A percentile compares a stretch with the other conserved stretches of the same genome.
These are phyloP conservation scores for Linnaemya vulpina DNA, from an alignment of 2,888 invertebrate species.

Conservation along the genomic window DNA sequence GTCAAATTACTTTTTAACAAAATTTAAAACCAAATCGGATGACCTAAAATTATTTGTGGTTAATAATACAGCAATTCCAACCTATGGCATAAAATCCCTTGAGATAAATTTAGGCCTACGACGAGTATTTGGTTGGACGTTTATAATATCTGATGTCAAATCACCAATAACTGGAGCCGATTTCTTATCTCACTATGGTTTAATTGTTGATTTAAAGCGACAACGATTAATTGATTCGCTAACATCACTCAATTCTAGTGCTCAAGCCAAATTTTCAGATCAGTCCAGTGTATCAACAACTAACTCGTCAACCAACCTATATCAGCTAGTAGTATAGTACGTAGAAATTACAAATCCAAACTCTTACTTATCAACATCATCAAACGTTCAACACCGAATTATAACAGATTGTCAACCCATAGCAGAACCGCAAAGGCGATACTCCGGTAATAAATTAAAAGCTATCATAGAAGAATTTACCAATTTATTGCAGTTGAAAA, in stretches of 20 bases:
- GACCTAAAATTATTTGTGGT: constrained; percentile 44
- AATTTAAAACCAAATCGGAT: constrained; percentile 8
- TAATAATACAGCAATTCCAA: constrained; percentile 47
- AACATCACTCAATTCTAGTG: not conserved
- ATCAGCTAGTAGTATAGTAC: constrained; percentile 17
- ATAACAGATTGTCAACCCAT: constrained; percentile 47
- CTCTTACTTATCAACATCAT: constrained; percentile 33
- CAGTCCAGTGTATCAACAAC: constrained; percentile 12
- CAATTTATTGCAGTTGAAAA: constrained; percentile 44
- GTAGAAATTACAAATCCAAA: constrained; percentile 44
- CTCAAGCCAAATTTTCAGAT: constrained; percentile 11
- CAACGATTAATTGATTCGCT: constrained; percentile 27
- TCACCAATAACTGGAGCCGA: constrained; percentile 51
- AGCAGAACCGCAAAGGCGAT: constrained; percentile 35
- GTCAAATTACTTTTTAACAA: constrained; percentile 30
- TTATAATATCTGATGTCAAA: constrained; percentile 57
- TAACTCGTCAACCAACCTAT: constrained; percentile 24
- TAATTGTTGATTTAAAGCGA: constrained; percentile 47
- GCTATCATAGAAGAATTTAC: constrained; percentile 52
- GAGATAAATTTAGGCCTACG: constrained; percentile 45
- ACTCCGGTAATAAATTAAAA: constrained; percentile 44
- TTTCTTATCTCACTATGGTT: constrained; percentile 43
- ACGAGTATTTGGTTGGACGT: constrained; percentile 50
- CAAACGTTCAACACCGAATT: constrained; percentile 35
- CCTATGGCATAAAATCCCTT: constrained; percentile 55